phyloP scores from a whole-genome alignment of 2,888 invertebrate species.

The Hanleya hanleyi region DNA sequence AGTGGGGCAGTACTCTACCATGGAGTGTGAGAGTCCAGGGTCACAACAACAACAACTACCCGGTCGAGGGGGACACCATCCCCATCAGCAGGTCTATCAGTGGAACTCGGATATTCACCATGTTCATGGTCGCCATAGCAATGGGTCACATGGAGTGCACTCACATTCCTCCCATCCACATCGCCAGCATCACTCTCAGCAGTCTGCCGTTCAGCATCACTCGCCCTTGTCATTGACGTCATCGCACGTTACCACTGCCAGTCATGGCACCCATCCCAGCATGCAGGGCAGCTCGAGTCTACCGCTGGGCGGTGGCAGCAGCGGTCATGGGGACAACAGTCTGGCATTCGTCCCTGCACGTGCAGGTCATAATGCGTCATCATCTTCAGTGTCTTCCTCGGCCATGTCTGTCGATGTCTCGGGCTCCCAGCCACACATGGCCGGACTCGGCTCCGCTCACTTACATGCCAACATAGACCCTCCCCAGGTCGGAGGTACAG shows the following conservation, averaged over 20 bases:
- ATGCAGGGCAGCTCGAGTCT: constrained; percentile 39
- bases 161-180: constrained; percentile 53
- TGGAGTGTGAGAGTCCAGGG: constrained; percentile 63
- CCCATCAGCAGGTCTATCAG: neutral
- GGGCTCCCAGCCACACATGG: constrained; percentile 28
- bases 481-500: constrained; percentile 70
- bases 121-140: constrained; percentile 42
- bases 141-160: constrained; percentile 39
- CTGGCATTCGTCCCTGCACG: neutral
- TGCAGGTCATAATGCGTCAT: neutral
- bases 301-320: constrained; percentile 33
- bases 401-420: constrained; percentile 42
- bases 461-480: constrained; percentile 68
- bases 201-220: constrained; percentile 43
- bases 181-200: constrained; percentile 47
- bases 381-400: constrained; percentile 34
- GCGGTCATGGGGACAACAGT: neutral
- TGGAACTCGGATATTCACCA: constrained; percentile 17
- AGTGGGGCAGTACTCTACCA: constrained; percentile 43
- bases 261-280: constrained; percentile 20
- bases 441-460: constrained; percentile 37
- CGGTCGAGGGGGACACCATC: neutral
- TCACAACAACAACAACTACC: constrained; percentile 49
- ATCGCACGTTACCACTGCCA: neutral
- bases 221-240: constrained; percentile 26